Evolutionary conservation across 1,140 invertebrate genomes (phyloP).

Genomic region (Dreissena rostriformis): DNA sequence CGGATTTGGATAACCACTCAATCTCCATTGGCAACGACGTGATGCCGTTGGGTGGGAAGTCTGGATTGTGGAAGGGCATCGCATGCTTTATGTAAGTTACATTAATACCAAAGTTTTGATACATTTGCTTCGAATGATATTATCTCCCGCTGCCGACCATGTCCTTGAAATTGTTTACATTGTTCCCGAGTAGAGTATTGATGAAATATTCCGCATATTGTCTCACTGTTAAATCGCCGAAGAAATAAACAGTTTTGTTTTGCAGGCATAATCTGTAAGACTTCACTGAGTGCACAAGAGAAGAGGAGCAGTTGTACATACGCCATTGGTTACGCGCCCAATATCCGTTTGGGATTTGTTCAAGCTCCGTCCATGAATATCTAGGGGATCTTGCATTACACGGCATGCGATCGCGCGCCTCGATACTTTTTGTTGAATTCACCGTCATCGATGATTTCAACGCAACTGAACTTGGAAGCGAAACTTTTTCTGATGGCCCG

Average conservation of each 20-base stretch:
- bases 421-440: no score
- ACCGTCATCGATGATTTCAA: no score
- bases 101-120: slow-evolving; percentile 5
- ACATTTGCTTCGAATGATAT: slow-evolving; percentile 3
- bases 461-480: no score
- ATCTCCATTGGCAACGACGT: no score
- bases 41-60: not conserved
- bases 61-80: slow-evolving; percentile 42
- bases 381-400: no score
- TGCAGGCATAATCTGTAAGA: slow-evolving; percentile 6
- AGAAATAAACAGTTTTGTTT: slow-evolving; percentile 13
- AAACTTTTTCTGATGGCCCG: not conserved
- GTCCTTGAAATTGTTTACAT: not conserved
- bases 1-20: no score
- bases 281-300: not conserved
- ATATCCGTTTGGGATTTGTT: no score
- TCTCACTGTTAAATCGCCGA: slow-evolving; percentile 28
- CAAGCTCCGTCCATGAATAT: no score
- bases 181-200: not conserved
- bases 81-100: slow-evolving; percentile 29
- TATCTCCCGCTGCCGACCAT: not conserved
- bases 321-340: not conserved
- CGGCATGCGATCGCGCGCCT: no score
- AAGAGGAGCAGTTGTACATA: no score
- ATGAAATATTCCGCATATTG: slow-evolving; percentile 36